Conservation (phyloP, 2,113 vertebrate genomes). For the Cygnus buccinator region DNA sequence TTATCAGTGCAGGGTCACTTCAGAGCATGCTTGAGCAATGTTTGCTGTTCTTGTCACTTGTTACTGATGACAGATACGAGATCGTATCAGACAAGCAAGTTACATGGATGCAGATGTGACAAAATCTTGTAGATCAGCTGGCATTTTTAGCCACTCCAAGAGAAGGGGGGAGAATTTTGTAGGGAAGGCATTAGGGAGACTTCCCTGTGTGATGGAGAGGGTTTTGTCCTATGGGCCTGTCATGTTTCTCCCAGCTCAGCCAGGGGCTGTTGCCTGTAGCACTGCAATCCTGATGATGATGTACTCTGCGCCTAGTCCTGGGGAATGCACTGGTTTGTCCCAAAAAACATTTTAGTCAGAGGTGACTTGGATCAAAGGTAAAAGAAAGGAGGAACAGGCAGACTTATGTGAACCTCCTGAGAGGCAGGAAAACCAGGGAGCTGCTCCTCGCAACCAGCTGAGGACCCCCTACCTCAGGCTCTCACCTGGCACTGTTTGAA, state of each 20-base stretch:
- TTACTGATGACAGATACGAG: background rate
- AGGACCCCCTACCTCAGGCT: background rate
- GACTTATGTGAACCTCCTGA: background rate
- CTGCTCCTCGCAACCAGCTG: accelerated
- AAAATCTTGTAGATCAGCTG: background rate
- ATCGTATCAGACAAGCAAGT: background rate
- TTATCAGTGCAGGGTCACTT: background rate
- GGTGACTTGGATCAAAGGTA: background rate
- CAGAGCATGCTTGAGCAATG: background rate
- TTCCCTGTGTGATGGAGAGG: background rate
- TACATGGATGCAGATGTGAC: background rate
- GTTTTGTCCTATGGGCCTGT: background rate
- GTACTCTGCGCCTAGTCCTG: background rate
- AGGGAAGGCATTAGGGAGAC: background rate
- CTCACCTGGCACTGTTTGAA: background rate
- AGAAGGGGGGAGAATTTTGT: background rate
- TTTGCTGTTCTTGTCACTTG: background rate
- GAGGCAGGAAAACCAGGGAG: background rate
- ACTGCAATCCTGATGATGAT: background rate
- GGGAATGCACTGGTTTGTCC: background rate
- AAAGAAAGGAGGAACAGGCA: background rate
- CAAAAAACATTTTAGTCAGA: background rate
- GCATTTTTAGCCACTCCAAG: background rate
- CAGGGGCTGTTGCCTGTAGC: background rate
- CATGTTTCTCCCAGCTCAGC: background rate